These are phyloP conservation scores for Flexamia atlantica DNA, from an alignment of 2,888 invertebrate genomes.

Conservation along the genomic window DNA sequence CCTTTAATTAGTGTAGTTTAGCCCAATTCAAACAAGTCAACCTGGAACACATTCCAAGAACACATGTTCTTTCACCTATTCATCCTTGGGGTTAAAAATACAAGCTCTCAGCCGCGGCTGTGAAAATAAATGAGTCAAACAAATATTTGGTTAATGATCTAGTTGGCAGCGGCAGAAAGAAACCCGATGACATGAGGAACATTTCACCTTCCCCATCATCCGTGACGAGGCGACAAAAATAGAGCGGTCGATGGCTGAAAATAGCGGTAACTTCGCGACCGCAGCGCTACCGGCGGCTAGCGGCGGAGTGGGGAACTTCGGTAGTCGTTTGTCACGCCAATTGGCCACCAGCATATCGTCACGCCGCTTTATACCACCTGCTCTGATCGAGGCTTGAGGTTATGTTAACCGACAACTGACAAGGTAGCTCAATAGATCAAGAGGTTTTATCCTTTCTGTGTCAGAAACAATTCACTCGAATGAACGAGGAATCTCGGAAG, in stretches of 20 bases:
- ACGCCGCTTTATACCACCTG: background rate
- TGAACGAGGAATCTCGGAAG: too few species aligned
- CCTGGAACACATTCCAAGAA: background rate
- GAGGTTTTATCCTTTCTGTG: too few species aligned
- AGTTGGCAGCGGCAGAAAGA: conserved; percentile 38
- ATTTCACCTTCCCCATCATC: conserved; percentile 41
- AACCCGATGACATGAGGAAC: conserved; percentile 41
- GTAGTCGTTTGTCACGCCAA: conserved; percentile 20
- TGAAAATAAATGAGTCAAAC: conserved; percentile 41
- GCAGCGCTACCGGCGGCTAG: background rate
- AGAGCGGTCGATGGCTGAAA: conserved; percentile 38
- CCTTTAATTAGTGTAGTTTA: too few species aligned
- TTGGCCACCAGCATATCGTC: background rate
- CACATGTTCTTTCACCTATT: conserved; percentile 34
- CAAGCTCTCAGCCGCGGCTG: conserved; percentile 25
- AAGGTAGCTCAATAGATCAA: too few species aligned
- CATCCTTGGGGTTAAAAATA: conserved; percentile 25
- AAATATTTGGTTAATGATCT: conserved; percentile 45
- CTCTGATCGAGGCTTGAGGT: background rate
- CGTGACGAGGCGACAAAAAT: conserved; percentile 14
- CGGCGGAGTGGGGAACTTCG: background rate
- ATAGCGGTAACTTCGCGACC: conserved; percentile 1
- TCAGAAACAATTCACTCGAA: too few species aligned
- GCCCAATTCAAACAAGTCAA: too few species aligned
- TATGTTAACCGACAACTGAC: too few species aligned